These are phyloP conservation scores for Calcarius lapponicus DNA, from an alignment of 2,797 vertebrate species.

Conservation along the genomic window DNA sequence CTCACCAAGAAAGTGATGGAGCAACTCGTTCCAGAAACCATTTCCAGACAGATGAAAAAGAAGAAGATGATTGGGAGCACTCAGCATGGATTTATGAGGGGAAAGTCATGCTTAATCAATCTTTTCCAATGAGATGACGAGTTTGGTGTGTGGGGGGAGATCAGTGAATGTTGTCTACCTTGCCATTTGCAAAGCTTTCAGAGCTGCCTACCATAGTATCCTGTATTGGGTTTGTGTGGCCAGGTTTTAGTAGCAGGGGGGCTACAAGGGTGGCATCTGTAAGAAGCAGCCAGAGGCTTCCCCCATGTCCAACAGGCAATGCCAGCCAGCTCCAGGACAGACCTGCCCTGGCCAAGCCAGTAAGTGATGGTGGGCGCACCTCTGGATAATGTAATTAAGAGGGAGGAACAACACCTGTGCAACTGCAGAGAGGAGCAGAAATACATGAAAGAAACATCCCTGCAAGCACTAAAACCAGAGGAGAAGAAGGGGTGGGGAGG, in stretches of 20 bases:
- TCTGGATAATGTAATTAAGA: background rate
- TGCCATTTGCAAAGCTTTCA: background rate
- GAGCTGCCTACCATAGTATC: fast-evolving
- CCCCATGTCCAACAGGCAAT: background rate
- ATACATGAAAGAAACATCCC: background rate
- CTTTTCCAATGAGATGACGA: background rate
- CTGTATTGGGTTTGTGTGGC: background rate
- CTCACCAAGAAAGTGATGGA: background rate
- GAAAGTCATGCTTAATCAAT: background rate
- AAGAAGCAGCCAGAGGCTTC: background rate
- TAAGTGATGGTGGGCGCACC: fast-evolving
- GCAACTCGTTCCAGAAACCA: background rate
- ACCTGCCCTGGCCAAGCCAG: fast-evolving
- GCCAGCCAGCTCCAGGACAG: background rate
- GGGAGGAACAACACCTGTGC: background rate
- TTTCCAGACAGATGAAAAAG: background rate
- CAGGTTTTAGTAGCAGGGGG: background rate
- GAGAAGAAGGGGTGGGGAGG: background rate
- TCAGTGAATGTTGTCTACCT: background rate
- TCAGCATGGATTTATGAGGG: background rate
- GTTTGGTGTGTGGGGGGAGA: background rate
- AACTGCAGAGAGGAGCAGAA: background rate
- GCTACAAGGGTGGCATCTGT: background rate
- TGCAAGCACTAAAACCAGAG: background rate
- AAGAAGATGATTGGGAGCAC: background rate